A percentile compares a stretch with the other conserved stretches of the same genome.
These are phyloP conservation scores for Rhopilema esculentum DNA, from an alignment of 30 jellyfish, hydroid and myxozoan genomes.

Conservation along the genomic window DNA sequence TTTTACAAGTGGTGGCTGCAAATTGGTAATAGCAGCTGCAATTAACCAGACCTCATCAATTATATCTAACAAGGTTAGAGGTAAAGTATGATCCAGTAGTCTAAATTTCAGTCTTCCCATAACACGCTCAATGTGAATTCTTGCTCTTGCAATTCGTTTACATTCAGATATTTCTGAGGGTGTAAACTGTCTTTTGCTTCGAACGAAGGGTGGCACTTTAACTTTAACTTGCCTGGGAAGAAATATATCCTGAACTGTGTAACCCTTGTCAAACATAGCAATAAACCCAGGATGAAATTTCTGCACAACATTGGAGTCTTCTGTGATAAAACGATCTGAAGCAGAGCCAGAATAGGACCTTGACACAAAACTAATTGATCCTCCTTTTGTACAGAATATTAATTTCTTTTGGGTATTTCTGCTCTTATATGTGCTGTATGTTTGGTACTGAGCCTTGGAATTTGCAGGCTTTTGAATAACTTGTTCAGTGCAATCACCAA, in stretches of 20 bases:
- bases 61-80: slow-evolving; percentile 28
- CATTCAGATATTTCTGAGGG: slow-evolving; percentile 46
- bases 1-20: slow-evolving; percentile 50
- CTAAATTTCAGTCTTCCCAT: slow-evolving; percentile 58
- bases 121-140: slow-evolving; percentile 62
- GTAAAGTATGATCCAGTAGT: slow-evolving; percentile 56
- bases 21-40: slow-evolving; percentile 64
- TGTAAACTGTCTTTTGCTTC: slow-evolving; percentile 43
- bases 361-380: slow-evolving; percentile 43
- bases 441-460: slow-evolving; percentile 61
- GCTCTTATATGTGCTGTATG: slow-evolving; percentile 53
- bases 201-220: slow-evolving; percentile 45
- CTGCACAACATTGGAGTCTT: slow-evolving; percentile 40
- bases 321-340: slow-evolving; percentile 57
- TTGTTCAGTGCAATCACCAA: slow-evolving; percentile 69
- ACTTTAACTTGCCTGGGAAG: slow-evolving; percentile 46
- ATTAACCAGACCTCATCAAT: slow-evolving; percentile 50
- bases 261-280: slow-evolving; percentile 40
- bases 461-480: slow-evolving; percentile 57
- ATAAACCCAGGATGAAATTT: slow-evolving; percentile 50
- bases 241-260: slow-evolving; percentile 47
- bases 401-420: slow-evolving; percentile 44
- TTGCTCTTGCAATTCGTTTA: slow-evolving; percentile 59
- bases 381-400: slow-evolving; percentile 63
- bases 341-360: slow-evolving; percentile 52